These are phyloP conservation scores for Coregonus ussuriensis DNA, from an alignment of 2,797 vertebrate genomes.

Conservation along the genomic window DNA sequence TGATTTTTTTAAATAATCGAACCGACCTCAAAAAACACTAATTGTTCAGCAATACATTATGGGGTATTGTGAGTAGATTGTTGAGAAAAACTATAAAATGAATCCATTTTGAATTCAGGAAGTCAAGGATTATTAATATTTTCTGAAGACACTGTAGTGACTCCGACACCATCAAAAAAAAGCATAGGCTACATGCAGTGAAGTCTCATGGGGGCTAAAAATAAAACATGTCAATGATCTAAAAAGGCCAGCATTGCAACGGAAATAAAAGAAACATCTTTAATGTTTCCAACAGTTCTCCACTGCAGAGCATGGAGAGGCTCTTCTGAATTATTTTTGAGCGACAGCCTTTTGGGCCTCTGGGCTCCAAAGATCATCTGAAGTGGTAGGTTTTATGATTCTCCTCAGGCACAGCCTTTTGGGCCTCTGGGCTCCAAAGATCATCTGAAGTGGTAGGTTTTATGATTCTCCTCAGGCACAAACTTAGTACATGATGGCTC, in stretches of 20 bases:
- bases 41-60: too few relatives aligned
- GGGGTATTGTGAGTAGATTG: too few relatives aligned
- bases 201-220: too few relatives aligned
- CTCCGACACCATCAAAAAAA: too few relatives aligned
- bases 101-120: too few relatives aligned
- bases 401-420: background rate
- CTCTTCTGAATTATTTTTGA: background rate
- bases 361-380: background rate
- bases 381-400: background rate
- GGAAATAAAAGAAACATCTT: background rate
- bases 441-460: background rate
- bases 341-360: background rate
- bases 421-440: slow-evolving; percentile 1
- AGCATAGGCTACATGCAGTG: too few relatives aligned
- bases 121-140: too few relatives aligned
- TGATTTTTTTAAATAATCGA: too few relatives aligned
- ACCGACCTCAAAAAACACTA: too few relatives aligned
- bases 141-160: too few relatives aligned
- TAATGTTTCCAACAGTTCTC: background rate
- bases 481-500: background rate
- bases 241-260: background rate
- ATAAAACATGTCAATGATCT: background rate
- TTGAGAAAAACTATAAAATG: too few relatives aligned
- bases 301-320: background rate
- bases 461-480: background rate